A percentile compares a stretch with the other conserved stretches of the same genome.
Evolutionary conservation across 2,888 invertebrate species (phyloP).

Genomic region (Synanthedon formicaeformis): DNA sequence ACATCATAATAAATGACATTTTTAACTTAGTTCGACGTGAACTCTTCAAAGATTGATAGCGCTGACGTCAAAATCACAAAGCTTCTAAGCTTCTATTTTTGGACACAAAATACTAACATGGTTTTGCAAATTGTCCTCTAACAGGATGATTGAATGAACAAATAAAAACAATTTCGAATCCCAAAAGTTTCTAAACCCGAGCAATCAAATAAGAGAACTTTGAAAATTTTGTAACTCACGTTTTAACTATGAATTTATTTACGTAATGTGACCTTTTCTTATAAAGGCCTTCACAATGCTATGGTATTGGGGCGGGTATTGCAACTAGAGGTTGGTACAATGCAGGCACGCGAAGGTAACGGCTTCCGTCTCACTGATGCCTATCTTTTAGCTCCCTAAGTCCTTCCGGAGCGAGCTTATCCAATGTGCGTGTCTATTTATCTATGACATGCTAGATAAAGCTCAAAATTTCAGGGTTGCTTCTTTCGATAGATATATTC

Average conservation of each 20-base stretch:
- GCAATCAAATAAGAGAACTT: background rate
- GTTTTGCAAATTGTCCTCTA: no score
- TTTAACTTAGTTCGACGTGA: no score
- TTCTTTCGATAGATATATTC: background rate
- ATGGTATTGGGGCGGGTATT: constrained; percentile 19
- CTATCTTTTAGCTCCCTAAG: constrained; percentile 10
- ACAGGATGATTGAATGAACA: background rate
- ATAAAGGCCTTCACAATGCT: constrained; percentile 20
- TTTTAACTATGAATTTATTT: constrained; percentile 21
- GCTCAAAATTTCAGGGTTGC: background rate
- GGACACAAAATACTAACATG: no score
- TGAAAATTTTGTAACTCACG: background rate
- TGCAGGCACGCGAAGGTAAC: constrained; percentile 19
- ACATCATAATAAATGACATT: no score
- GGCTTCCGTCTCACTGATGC: constrained; percentile 20
- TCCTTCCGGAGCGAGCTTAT: constrained; percentile 4
- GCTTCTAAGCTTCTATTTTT: no score
- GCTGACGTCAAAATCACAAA: no score
- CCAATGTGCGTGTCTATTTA: constrained; percentile 7
- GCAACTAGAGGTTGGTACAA: constrained; percentile 18
- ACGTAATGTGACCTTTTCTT: constrained; percentile 31
- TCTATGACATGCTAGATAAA: constrained; percentile 6
- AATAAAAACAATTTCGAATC: background rate
- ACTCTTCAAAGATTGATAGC: no score
- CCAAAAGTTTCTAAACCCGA: background rate